Evolutionary conservation across 64 coral and sea anemone species (phyloP).

Genomic region (Stichodactyla mertensii): DNA sequence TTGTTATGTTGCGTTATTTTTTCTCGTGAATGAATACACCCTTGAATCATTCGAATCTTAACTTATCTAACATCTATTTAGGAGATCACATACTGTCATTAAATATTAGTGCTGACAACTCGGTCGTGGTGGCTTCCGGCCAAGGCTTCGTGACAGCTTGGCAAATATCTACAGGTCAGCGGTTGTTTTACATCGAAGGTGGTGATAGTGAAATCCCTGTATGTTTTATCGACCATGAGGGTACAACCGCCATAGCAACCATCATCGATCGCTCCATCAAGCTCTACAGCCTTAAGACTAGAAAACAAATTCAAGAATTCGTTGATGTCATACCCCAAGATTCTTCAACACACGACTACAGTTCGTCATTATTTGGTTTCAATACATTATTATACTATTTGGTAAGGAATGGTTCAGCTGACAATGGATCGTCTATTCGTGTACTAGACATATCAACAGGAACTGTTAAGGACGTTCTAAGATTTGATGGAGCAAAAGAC

Average conservation of each 20-base stretch:
- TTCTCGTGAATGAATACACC: too few relatives aligned
- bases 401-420: background rate
- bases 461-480: background rate
- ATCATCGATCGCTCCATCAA: constrained; percentile 27
- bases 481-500: background rate
- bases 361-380: background rate
- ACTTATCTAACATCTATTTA: background rate
- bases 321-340: constrained; percentile 1
- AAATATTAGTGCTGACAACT: constrained; percentile 50
- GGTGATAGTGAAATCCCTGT: background rate
- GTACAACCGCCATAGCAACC: background rate
- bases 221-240: background rate
- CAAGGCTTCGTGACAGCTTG: constrained; percentile 46
- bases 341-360: background rate
- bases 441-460: background rate
- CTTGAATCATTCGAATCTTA: too few relatives aligned
- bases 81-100: constrained; percentile 47
- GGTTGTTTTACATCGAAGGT: constrained; percentile 40
- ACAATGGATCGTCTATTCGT: background rate
- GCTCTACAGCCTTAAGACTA: constrained; percentile 49
- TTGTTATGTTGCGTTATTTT: too few relatives aligned
- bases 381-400: background rate
- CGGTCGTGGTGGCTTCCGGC: constrained; percentile 51
- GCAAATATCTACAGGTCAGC: constrained; percentile 70
- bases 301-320: constrained; percentile 33